Conservation (phyloP, 2,797 vertebrate genomes). For the Epinephelus coioides region DNA sequence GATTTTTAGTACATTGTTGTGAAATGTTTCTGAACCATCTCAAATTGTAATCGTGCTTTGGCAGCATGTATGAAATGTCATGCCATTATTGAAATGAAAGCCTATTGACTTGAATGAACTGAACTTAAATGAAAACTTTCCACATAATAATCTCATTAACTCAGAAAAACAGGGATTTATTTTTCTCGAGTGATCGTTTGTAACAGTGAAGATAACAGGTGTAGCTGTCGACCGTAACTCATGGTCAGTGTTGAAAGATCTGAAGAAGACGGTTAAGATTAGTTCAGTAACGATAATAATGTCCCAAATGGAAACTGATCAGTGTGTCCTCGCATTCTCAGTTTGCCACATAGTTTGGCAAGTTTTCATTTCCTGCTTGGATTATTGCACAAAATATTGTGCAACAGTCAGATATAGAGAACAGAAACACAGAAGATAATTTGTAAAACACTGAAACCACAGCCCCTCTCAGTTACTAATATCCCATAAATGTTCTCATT, state of each 20-base stretch:
- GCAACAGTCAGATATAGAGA: neutral
- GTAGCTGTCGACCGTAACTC: neutral
- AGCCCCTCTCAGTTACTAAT: neutral
- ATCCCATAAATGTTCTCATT: neutral
- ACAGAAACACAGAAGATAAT: constrained; percentile 1
- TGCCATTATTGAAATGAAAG: too few relatives aligned
- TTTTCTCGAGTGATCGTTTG: neutral
- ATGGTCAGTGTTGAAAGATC: too few relatives aligned
- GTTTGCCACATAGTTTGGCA: neutral
- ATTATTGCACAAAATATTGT: neutral
- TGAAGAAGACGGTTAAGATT: neutral
- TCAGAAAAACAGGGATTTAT: neutral
- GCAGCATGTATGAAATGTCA: too few relatives aligned
- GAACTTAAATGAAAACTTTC: neutral
- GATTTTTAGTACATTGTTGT: too few relatives aligned
- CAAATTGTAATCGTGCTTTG: too few relatives aligned
- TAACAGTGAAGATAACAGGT: neutral
- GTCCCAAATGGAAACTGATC: neutral
- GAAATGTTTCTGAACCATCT: too few relatives aligned
- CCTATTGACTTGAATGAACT: too few relatives aligned
- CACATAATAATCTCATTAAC: too few relatives aligned
- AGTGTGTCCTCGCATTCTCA: neutral
- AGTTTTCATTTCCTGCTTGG: constrained; percentile 9
- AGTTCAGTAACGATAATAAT: too few relatives aligned
- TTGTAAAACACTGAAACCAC: neutral